Conservation (phyloP, 2,113 vertebrate species). For the Periophthalmus modestus region DNA sequence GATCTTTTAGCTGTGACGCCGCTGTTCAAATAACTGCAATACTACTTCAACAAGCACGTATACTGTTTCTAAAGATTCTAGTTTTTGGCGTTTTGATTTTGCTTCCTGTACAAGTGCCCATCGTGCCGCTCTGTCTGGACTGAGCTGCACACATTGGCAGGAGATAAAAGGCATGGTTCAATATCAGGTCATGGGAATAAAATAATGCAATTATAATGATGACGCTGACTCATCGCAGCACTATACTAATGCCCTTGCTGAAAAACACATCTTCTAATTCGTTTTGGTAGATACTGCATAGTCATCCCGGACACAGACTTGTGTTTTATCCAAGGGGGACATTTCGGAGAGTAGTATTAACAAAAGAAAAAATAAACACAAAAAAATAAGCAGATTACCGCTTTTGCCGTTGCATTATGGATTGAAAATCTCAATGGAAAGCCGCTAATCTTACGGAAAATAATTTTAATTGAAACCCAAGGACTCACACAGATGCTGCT, state of each 20-base stretch:
- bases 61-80: no score
- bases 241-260: conserved; percentile 2
- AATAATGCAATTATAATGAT: conserved; percentile 7
- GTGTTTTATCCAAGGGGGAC: background rate
- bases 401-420: background rate
- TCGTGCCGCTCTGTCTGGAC: background rate
- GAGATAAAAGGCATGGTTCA: conserved; percentile 7
- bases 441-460: no score
- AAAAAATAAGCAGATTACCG: background rate
- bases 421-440: background rate
- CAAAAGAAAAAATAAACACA: background rate
- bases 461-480: no score
- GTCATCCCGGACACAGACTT: background rate
- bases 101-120: background rate
- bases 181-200: conserved; percentile 10
- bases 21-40: no score
- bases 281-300: background rate
- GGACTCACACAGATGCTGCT: no score
- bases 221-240: background rate
- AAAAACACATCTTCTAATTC: conserved; percentile 2
- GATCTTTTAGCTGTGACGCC: no score
- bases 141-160: conserved; percentile 1
- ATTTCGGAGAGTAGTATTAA: background rate
- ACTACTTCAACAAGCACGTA: no score
- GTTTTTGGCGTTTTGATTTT: background rate